Evolutionary conservation across 2,113 vertebrate genomes (phyloP).

Genomic region (Solenodon paradoxus): DNA sequence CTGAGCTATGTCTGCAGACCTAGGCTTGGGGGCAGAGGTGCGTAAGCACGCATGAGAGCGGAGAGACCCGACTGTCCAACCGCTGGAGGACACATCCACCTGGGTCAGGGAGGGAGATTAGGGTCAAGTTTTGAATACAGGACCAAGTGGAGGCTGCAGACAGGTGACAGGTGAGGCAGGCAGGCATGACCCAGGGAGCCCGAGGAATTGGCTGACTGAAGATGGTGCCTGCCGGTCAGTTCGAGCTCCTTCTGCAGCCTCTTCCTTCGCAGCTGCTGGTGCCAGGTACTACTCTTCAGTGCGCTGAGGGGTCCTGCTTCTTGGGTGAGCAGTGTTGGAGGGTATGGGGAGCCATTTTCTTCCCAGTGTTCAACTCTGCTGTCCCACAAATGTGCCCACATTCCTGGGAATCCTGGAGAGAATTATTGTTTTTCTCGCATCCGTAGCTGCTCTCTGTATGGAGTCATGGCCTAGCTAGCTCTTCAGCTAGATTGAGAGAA

Average conservation of each 20-base stretch:
- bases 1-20: not conserved
- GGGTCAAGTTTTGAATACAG: not conserved
- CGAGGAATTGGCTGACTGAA: too few relatives aligned
- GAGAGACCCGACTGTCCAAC: rapidly evolving
- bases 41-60: not conserved
- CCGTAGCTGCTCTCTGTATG: not conserved
- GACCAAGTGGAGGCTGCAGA: too few relatives aligned
- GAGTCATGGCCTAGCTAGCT: not conserved
- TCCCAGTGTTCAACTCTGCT: too few relatives aligned
- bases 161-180: not conserved
- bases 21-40: not conserved
- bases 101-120: not conserved
- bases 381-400: too few relatives aligned
- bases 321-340: too few relatives aligned
- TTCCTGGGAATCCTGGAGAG: not conserved
- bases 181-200: not conserved
- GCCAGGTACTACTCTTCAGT: too few relatives aligned
- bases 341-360: too few relatives aligned
- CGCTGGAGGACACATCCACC: too few relatives aligned
- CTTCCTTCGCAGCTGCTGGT: too few relatives aligned
- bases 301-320: too few relatives aligned
- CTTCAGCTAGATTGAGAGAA: not conserved
- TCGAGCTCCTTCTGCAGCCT: not conserved
- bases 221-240: not conserved
- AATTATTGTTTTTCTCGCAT: not conserved